Conservation (phyloP, 2,113 vertebrate genomes). For the Addax nasomaculatus region DNA sequence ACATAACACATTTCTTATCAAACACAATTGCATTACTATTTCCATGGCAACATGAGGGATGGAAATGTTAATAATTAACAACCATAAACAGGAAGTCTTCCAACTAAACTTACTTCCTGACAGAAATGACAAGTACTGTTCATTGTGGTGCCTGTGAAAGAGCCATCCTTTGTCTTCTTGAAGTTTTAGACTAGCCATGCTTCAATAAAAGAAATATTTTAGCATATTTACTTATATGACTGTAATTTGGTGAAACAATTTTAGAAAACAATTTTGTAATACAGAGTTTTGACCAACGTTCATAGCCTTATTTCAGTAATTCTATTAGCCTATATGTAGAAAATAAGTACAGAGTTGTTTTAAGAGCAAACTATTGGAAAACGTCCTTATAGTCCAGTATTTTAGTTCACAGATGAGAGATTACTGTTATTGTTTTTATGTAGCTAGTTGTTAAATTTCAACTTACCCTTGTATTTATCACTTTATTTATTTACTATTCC, state of each 20-base stretch:
- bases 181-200: not conserved
- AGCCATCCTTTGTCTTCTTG: not conserved
- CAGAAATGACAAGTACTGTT: not conserved
- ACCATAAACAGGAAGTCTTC: slow-evolving; percentile 49
- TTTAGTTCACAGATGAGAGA: not conserved
- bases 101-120: not conserved
- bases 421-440: not conserved
- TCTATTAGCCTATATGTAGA: not conserved
- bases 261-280: not conserved
- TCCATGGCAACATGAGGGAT: not conserved
- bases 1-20: not conserved
- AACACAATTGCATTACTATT: slow-evolving; percentile 35
- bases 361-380: not conserved
- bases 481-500: not conserved
- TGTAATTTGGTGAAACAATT: not conserved
- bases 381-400: not conserved
- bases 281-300: not conserved
- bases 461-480: not conserved
- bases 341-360: not conserved
- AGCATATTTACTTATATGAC: not conserved
- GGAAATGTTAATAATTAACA: slow-evolving; percentile 8
- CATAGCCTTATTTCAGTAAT: not conserved
- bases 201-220: not conserved
- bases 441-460: not conserved
- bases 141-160: not conserved